Conservation (phyloP, 2,113 vertebrate genomes). For the Rhynchomys soricoides region DNA sequence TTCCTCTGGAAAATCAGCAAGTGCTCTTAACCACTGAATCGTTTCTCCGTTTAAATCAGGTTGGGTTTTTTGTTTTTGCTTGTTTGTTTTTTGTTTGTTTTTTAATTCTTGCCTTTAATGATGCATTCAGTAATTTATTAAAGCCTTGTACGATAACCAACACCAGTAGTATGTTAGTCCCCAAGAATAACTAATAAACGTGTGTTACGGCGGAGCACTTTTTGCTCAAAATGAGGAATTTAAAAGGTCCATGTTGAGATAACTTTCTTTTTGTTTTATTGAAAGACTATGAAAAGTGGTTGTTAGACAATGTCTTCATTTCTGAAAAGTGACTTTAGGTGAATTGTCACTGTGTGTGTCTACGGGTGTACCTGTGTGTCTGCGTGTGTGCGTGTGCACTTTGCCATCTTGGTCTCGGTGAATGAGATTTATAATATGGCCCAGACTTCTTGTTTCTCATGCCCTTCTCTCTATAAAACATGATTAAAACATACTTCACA, state of each 20-base stretch:
- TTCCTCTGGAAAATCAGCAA: background rate
- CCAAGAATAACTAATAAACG: constrained; percentile 22
- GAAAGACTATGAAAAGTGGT: background rate
- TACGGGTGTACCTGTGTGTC: background rate
- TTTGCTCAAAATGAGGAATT: constrained; percentile 1
- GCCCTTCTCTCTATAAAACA: background rate
- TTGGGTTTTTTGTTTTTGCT: background rate
- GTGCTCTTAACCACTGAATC: background rate
- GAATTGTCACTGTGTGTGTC: background rate
- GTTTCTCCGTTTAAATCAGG: background rate
- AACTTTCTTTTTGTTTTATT: background rate
- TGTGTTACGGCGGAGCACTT: background rate
- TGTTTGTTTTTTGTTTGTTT: too few relatives aligned
- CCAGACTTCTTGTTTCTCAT: background rate
- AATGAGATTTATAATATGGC: background rate
- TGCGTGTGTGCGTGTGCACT: background rate
- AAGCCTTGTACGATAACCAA: constrained; percentile 5
- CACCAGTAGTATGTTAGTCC: background rate
- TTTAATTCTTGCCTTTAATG: background rate
- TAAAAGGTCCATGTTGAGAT: background rate
- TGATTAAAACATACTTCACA: constrained; percentile 17
- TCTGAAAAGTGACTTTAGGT: constrained; percentile 24
- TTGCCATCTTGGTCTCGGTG: background rate
- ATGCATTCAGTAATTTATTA: constrained; percentile 17
- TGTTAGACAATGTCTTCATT: background rate